Conservation (phyloP, 2,888 invertebrate species). For the Lycophotia porphyrea region DNA sequence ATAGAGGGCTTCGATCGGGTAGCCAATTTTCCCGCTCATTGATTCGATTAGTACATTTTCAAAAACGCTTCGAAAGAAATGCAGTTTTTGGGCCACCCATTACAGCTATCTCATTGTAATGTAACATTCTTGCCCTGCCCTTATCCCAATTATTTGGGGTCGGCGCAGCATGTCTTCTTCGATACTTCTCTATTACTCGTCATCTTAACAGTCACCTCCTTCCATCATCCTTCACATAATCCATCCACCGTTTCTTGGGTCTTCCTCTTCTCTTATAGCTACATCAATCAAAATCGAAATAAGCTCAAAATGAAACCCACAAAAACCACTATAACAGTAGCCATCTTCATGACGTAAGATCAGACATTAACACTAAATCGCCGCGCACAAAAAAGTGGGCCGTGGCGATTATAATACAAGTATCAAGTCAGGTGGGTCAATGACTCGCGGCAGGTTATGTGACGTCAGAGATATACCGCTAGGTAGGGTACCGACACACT, state of each 20-base stretch:
- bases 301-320: not conserved
- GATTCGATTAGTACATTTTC: not conserved
- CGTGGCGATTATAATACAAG: conserved; percentile 46
- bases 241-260: no score
- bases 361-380: conserved; percentile 19
- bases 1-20: no score
- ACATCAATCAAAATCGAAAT: not conserved
- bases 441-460: conserved; percentile 56
- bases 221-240: no score
- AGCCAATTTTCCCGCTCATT: not conserved
- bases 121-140: not conserved
- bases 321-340: not conserved
- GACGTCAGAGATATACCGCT: conserved; percentile 64
- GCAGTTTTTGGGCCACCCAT: no score
- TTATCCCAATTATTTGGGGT: no score
- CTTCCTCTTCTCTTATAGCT: no score
- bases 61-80: not conserved
- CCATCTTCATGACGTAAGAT: conserved; percentile 19
- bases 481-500: conserved; percentile 41
- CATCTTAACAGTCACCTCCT: no score
- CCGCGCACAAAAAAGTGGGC: conserved; percentile 2
- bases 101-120: not conserved
- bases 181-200: no score
- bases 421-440: conserved; percentile 63
- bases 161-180: no score